Evolutionary conservation across 2,888 invertebrate species (phyloP), one percentile per base, ranked within the genome.

Genomic region (Neoscelio sp.): DNA sequence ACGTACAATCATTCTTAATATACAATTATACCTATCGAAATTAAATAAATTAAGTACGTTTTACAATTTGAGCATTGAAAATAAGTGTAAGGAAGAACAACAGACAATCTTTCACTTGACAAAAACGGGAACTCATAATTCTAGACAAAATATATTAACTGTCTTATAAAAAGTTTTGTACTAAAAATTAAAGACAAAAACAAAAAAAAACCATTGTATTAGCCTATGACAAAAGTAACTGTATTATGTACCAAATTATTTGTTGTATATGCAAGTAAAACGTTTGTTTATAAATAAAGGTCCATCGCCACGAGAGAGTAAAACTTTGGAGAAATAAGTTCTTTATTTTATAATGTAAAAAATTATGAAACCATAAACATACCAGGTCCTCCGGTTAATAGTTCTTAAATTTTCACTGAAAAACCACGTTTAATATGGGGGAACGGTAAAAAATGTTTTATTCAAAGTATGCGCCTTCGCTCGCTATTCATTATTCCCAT

Each of bases 191-290:
- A 28, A 28, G n/a, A 4, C 28, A n/a, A 8, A n/a, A n/a, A n/a
- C n/a, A n/a, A n/a, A n/a, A n/a, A n/a, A n/a, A n/a, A n/a, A n/a
- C n/a, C n/a, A n/a, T n/a, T n/a, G n/a, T 28, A 28, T 28, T 28
- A 28, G n/a, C 28, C 7, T 28, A 28, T 28, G n/a, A 28, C 28
- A 28, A 28, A 28, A 28, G 28, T 28, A 40, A 40, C 2, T 1
- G 4, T 2, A 17, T 40, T 40, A 40, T 17, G 17, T 40, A 40
- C 40, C 40, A 40, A 40, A 15, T 40, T 17, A 40, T 40, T 40
- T 17, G 40, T 17, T 5, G 17, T 40, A 17, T 40, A 40, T n/a
- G n/a, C 40, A 17, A 17, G 15, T 40, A 12, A 40, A 40, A 8
- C 12, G 6, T 40, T 13, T 40, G 40, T 8, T 15, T 17, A 7